Percentiles rank a stretch among this genome's conserved stretches.
Conservation (phyloP, 2,888 invertebrate species). For the Scrobipalpa costella region DNA sequence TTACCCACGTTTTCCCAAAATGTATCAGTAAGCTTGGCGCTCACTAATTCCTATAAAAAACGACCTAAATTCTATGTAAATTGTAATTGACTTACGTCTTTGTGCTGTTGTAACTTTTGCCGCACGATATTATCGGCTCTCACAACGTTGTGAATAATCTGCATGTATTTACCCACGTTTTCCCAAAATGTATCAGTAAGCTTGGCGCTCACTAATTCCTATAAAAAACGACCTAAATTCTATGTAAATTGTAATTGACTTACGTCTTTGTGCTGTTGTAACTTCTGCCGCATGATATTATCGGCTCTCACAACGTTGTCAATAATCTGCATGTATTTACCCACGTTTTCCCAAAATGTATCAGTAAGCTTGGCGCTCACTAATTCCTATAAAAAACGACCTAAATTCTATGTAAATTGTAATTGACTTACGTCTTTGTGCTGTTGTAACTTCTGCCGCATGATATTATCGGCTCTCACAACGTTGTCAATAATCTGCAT, state of each 20-base stretch:
- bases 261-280: slow-evolving; percentile 84
- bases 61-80: background rate
- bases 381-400: too few species aligned
- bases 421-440: slow-evolving; percentile 78
- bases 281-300: slow-evolving; percentile 93
- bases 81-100: slow-evolving; percentile 52
- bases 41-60: too few species aligned
- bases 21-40: too few species aligned
- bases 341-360: too few species aligned
- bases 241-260: background rate
- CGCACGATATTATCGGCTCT: slow-evolving; percentile 90
- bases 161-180: slow-evolving; percentile 96
- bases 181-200: too few species aligned
- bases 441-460: slow-evolving; percentile 91
- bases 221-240: too few species aligned
- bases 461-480: slow-evolving; percentile 89
- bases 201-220: too few species aligned
- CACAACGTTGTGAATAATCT: slow-evolving; percentile 95
- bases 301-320: slow-evolving; percentile 93
- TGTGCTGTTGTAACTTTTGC: slow-evolving; percentile 91
- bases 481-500: slow-evolving; percentile 96
- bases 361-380: too few species aligned
- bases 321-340: slow-evolving; percentile 95
- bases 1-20: slow-evolving; percentile 94
- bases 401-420: background rate